These are phyloP conservation scores for Chrysolina americana DNA, from an alignment of 2,888 invertebrate species.

Conservation along the genomic window DNA sequence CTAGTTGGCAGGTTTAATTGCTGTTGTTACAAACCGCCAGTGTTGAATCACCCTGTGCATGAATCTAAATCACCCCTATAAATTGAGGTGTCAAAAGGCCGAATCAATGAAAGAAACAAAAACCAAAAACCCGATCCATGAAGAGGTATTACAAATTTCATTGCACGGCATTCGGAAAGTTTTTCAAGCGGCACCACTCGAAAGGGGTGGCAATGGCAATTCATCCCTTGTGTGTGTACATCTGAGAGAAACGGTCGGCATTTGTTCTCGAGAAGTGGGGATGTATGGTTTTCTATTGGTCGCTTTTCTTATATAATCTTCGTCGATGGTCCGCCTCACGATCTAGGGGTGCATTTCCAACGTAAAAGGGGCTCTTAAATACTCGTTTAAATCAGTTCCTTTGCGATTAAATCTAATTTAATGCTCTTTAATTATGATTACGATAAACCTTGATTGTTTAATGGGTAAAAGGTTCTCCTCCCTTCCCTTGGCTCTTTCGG, in stretches of 20 bases:
- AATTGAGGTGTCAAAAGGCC: slow-evolving; percentile 30
- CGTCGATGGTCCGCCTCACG: slow-evolving; percentile 57
- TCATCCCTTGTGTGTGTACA: slow-evolving; percentile 40
- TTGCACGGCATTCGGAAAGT: slow-evolving; percentile 36
- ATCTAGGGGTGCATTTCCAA: slow-evolving; percentile 54
- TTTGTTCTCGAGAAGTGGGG: slow-evolving; percentile 54
- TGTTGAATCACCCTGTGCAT: background rate
- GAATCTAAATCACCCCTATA: background rate
- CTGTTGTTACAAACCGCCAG: background rate
- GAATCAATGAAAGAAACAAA: slow-evolving; percentile 40
- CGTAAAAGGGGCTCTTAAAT: slow-evolving; percentile 56
- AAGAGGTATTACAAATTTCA: slow-evolving; percentile 43
- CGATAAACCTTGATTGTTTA: slow-evolving; percentile 57
- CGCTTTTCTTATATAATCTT: slow-evolving; percentile 61
- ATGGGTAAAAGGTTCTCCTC: slow-evolving; percentile 41
- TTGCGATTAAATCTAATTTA: slow-evolving; percentile 65
- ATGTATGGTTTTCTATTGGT: slow-evolving; percentile 58
- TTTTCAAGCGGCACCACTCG: slow-evolving; percentile 44
- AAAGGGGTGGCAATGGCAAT: slow-evolving; percentile 52
- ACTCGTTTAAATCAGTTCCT: slow-evolving; percentile 60
- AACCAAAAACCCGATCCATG: slow-evolving; percentile 32
- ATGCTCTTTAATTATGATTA: slow-evolving; percentile 60
- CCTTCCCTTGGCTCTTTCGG: slow-evolving; percentile 17
- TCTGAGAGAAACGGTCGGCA: slow-evolving; percentile 52
- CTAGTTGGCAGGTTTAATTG: no score